Evolutionary conservation across 2,888 invertebrate species (phyloP), one percentile per base, ranked within the genome.

Genomic region (Nomada hirtipes): DNA sequence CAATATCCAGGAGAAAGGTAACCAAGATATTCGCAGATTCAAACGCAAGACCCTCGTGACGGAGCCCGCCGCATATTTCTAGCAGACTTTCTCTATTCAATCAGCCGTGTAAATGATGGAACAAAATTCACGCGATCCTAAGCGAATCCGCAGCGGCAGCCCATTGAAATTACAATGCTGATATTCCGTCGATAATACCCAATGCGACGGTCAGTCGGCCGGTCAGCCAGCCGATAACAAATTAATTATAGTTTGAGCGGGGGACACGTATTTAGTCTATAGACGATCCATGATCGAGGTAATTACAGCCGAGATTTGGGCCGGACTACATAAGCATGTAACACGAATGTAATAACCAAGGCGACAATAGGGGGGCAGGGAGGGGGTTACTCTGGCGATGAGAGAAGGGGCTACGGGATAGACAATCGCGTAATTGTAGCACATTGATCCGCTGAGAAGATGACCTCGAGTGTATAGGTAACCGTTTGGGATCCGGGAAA

Each of bases 341-440:
- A 88, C 88, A 75, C 73, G 86, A 80, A 88, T 87, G 87, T 87
- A 87, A 87, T 87, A 87, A 86, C 88, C 84, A 77, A 79, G 72
- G 81, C 86, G 79, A 88, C 87, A 86, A 88, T 86, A 69, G 73
- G 47, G 29, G 9, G 23, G 47, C 20, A 18, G 10, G 20, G 42
- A 7, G n/a, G 36, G 67, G 20, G 20, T 29, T 20, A 18, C 64
- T 26, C 29, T 36, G 26, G 9, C 64, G n/a, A 29, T 7, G 50
- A 20, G 55, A 61, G 75, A n/a, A 18, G 47, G 65, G 23, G 23
- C 47, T 15, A 47, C 47, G 64, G 72, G 55, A 74, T 59, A 79
- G 80, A 84, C 88, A 88, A 86, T 86, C 87, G 75, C 86, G 79
- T 88, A 87, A 87, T 86, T 84, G 86, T 84, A 82, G 83, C 88